Conservation (phyloP, 2,113 vertebrate genomes). For the Gadus macrocephalus region DNA sequence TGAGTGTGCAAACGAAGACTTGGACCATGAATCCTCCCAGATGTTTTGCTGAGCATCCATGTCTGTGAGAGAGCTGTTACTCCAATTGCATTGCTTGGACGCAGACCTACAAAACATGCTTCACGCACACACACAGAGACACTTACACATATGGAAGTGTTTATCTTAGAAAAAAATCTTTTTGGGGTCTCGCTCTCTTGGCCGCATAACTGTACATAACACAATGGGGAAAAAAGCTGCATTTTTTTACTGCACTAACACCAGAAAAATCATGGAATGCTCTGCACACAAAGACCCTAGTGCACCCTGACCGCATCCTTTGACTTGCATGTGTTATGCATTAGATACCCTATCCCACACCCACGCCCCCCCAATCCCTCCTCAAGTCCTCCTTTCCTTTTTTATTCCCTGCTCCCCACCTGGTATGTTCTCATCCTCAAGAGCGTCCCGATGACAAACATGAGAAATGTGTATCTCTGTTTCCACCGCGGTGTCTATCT, state of each 20-base stretch:
- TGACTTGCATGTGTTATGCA: slow-evolving; percentile 53
- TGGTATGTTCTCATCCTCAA: slow-evolving; percentile 42
- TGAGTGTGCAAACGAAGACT: slow-evolving; percentile 41
- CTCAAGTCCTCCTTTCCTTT: slow-evolving; percentile 5
- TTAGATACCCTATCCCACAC: slow-evolving; percentile 20
- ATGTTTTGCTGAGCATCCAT: slow-evolving; percentile 53
- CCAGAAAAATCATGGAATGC: slow-evolving; percentile 49
- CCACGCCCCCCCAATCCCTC: slow-evolving; percentile 1
- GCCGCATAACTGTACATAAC: slow-evolving; percentile 43
- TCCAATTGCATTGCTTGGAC: slow-evolving; percentile 15
- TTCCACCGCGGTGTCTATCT: neutral
- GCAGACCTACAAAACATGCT: slow-evolving; percentile 37
- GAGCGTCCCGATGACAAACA: slow-evolving; percentile 29
- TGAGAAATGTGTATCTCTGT: slow-evolving; percentile 30
- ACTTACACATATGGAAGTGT: slow-evolving; percentile 59
- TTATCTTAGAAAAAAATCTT: slow-evolving; percentile 42
- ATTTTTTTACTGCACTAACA: slow-evolving; percentile 40
- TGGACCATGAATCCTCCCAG: slow-evolving; percentile 47
- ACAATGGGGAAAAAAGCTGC: slow-evolving; percentile 22
- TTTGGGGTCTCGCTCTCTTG: slow-evolving; percentile 39
- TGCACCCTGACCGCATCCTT: slow-evolving; percentile 45
- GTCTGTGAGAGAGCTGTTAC: slow-evolving; percentile 39
- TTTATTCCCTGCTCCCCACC: slow-evolving; percentile 33
- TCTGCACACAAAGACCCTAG: slow-evolving; percentile 47
- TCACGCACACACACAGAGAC: neutral